Evolutionary conservation across 2,888 invertebrate species (phyloP).

Genomic region (Ischnura elegans): DNA sequence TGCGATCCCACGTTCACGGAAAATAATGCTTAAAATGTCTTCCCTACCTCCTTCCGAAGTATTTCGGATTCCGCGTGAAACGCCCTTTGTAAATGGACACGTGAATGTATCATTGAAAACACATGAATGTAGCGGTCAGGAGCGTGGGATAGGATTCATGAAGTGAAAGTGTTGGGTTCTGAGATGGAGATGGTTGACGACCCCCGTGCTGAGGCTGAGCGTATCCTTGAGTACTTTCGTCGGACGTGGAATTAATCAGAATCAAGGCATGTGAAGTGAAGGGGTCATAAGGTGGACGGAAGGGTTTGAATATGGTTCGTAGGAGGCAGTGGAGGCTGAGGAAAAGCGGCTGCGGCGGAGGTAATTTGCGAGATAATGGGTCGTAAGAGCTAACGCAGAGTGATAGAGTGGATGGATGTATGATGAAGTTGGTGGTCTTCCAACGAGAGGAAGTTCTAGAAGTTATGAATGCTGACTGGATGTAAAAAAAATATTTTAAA

Average conservation of each 20-base stretch:
- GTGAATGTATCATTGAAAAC: too few species aligned
- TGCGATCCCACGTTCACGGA: too few species aligned
- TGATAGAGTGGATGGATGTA: background rate
- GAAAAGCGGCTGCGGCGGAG: background rate
- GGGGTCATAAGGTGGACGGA: background rate
- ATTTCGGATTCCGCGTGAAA: too few species aligned
- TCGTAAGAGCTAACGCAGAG: background rate
- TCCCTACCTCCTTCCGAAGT: too few species aligned
- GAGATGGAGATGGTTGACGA: background rate
- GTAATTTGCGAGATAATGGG: constrained; percentile 29
- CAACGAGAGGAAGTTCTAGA: too few species aligned
- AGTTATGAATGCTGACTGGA: too few species aligned
- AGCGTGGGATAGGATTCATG: background rate
- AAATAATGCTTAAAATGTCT: too few species aligned
- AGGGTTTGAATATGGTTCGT: background rate
- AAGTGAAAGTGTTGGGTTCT: background rate
- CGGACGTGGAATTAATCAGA: background rate
- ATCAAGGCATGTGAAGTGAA: background rate
- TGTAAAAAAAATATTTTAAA: too few species aligned
- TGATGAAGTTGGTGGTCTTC: too few species aligned
- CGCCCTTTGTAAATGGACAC: too few species aligned
- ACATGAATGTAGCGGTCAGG: background rate
- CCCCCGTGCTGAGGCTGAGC: background rate
- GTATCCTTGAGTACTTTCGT: background rate
- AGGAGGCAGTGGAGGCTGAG: background rate